phyloP scores from a whole-genome alignment of 2,888 invertebrate species.

The Chorisops tibialis region DNA sequence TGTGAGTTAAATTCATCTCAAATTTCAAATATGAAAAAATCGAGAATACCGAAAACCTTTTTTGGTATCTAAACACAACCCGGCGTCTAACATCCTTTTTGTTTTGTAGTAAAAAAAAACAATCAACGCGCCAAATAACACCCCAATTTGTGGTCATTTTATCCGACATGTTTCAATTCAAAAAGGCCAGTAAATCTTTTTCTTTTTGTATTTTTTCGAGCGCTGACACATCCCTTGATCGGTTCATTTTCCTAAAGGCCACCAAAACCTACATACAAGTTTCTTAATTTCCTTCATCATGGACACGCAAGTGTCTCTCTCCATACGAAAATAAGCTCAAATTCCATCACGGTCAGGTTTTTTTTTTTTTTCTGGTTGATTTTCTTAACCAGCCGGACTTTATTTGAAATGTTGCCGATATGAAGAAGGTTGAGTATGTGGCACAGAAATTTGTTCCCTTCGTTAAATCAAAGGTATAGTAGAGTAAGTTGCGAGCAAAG shows the following conservation, averaged over 20 bases:
- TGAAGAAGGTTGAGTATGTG: too few species aligned
- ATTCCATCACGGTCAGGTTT: constrained; percentile 17
- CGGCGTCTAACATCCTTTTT: too few species aligned
- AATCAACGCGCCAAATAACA: not conserved
- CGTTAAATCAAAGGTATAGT: too few species aligned
- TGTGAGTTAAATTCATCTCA: too few species aligned
- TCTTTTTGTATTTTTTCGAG: not conserved
- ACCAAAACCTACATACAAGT: too few species aligned
- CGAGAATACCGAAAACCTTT: too few species aligned
- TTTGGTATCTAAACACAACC: too few species aligned
- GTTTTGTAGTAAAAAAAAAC: not conserved
- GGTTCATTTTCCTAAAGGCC: constrained; percentile 5
- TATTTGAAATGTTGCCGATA: too few species aligned
- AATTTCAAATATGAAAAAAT: too few species aligned
- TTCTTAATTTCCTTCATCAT: not conserved
- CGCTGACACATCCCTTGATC: constrained; percentile 20
- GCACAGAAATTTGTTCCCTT: too few species aligned
- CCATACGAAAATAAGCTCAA: not conserved
- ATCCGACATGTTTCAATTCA: constrained; percentile 13
- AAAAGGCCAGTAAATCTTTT: constrained; percentile 4
- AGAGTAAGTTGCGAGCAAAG: too few species aligned
- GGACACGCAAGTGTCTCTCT: constrained; percentile 16
- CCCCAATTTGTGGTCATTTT: constrained; percentile 21
- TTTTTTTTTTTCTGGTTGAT: not conserved
- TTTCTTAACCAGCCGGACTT: too few species aligned